Evolutionary conservation across 2,797 vertebrate genomes (phyloP).

Genomic region (Pangasius macronema): DNA sequence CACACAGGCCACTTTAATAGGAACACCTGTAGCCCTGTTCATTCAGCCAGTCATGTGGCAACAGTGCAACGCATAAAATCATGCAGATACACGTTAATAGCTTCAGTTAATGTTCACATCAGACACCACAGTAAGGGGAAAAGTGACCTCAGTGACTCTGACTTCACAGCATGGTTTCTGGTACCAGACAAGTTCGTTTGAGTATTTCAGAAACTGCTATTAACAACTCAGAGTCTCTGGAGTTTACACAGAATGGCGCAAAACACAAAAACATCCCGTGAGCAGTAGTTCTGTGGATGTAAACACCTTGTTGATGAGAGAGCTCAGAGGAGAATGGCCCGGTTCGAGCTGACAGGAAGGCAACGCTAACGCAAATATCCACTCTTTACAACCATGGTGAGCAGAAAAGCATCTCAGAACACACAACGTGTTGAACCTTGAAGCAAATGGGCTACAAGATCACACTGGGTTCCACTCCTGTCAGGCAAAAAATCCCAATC

Average conservation of each 20-base stretch:
- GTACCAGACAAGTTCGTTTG: too few species aligned
- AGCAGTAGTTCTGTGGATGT: too few species aligned
- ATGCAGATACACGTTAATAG: neutral
- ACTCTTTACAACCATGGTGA: neutral
- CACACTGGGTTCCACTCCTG: neutral
- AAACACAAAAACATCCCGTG: too few species aligned
- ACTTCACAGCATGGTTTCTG: neutral
- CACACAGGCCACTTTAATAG: neutral
- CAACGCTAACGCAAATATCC: neutral
- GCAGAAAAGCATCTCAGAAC: neutral
- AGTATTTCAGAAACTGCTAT: too few species aligned
- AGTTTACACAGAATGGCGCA: too few species aligned
- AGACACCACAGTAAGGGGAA: neutral
- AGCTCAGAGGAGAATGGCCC: too few species aligned
- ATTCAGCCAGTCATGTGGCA: neutral
- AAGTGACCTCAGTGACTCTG: neutral
- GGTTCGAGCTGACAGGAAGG: too few species aligned
- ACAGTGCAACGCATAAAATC: neutral
- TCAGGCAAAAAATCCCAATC: neutral
- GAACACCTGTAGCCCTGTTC: neutral
- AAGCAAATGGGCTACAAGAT: neutral
- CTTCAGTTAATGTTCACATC: neutral
- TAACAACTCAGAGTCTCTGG: too few species aligned
- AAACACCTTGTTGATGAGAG: too few species aligned
- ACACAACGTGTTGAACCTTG: neutral